These are phyloP conservation scores for Choristoneura rosaceana DNA, from an alignment of 2,888 invertebrate genomes.

Conservation along the genomic window DNA sequence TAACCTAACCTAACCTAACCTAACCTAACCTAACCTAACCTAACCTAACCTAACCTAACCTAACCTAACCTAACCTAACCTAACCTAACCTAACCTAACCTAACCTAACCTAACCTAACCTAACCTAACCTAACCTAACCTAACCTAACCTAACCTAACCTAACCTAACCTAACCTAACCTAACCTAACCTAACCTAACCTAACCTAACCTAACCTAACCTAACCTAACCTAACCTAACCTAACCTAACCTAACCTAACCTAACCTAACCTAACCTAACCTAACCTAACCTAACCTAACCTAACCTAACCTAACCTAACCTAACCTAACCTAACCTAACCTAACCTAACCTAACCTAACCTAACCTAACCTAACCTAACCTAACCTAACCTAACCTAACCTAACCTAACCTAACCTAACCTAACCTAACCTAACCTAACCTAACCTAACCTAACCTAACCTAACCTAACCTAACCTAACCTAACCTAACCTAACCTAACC, in stretches of 20 bases:
- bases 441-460: slow-evolving; percentile 20
- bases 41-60: slow-evolving; percentile 19
- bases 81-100: slow-evolving; percentile 19
- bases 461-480: slow-evolving; percentile 20
- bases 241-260: slow-evolving; percentile 1
- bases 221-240: slow-evolving; percentile 5
- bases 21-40: slow-evolving; percentile 44
- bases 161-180: slow-evolving; percentile 17
- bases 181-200: slow-evolving; percentile 13
- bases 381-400: slow-evolving; percentile 40
- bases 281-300: slow-evolving; percentile 19
- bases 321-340: slow-evolving; percentile 43
- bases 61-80: slow-evolving; percentile 19
- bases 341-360: slow-evolving; percentile 43
- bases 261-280: slow-evolving; percentile 30
- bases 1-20: slow-evolving; percentile 48
- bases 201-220: slow-evolving; percentile 12
- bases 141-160: slow-evolving; percentile 24
- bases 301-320: slow-evolving; percentile 31
- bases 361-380: slow-evolving; percentile 41
- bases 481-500: slow-evolving; percentile 26
- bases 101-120: slow-evolving; percentile 19
- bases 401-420: slow-evolving; percentile 26
- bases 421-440: slow-evolving; percentile 34
- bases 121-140: slow-evolving; percentile 20